Percentiles rank a stretch among this genome's conserved stretches.
Evolutionary conservation across 2,113 vertebrate genomes (phyloP).

Genomic region (Hemicordylus capensis): DNA sequence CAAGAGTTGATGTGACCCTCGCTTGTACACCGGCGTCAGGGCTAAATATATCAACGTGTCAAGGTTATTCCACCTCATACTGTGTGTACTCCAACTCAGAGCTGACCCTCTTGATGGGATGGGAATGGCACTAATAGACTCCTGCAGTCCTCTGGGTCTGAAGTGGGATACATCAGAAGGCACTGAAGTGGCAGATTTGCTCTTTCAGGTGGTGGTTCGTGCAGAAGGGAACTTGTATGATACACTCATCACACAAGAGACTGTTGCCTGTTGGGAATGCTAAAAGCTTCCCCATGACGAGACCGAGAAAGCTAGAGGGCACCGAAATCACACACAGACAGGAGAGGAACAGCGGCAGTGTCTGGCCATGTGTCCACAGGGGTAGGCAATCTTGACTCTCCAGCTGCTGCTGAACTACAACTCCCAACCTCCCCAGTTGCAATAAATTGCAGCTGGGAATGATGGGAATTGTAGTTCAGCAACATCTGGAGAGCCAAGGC

Average conservation of each 20-base stretch:
- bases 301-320: neutral
- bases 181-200: neutral
- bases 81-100: neutral
- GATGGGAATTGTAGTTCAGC: no score
- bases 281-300: neutral
- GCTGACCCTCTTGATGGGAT: neutral
- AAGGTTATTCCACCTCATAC: neutral
- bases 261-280: neutral
- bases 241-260: no score
- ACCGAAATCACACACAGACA: neutral
- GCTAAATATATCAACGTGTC: neutral
- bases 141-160: neutral
- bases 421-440: no score
- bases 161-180: slow-evolving; percentile 1
- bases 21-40: slow-evolving; percentile 5
- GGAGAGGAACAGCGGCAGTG: neutral
- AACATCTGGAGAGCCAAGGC: no score
- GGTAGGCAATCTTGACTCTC: no score
- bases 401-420: no score
- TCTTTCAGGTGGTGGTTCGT: slow-evolving; percentile 22
- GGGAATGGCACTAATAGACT: slow-evolving; percentile 21
- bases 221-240: no score
- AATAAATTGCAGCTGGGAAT: no score
- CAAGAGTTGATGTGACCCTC: slow-evolving; percentile 52
- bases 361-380: no score